phyloP scores from a whole-genome alignment of 2,113 vertebrate species.

The Actenoides lindsayi region DNA sequence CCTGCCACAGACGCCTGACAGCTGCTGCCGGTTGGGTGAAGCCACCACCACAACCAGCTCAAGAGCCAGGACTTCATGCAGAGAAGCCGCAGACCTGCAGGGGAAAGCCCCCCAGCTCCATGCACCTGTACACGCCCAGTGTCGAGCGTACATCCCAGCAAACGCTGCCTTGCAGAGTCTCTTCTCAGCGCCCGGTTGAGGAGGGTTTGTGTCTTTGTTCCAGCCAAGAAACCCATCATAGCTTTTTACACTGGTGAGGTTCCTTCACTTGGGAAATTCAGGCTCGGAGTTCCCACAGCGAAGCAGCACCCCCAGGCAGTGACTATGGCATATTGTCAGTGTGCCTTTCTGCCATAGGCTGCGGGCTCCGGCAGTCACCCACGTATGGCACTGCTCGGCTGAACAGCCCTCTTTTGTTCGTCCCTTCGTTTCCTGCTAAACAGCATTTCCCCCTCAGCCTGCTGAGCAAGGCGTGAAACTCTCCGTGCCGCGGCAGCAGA shows the following conservation, averaged over 20 bases:
- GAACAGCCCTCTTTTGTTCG: not conserved
- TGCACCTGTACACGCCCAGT: fast-evolving
- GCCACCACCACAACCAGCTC: not conserved
- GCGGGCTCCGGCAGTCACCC: not conserved
- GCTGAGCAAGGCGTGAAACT: not conserved
- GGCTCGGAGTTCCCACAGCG: not conserved
- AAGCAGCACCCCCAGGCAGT: not conserved
- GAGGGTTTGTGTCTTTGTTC: not conserved
- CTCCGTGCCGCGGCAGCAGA: not conserved
- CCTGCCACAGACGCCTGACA: not conserved
- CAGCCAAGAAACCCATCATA: not conserved
- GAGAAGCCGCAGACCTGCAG: not conserved
- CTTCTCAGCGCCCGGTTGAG: not conserved
- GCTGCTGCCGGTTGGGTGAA: not conserved
- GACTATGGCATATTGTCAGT: not conserved
- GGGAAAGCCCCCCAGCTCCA: not conserved
- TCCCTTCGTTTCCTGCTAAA: not conserved
- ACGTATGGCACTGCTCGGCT: not conserved
- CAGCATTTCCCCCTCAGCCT: not conserved
- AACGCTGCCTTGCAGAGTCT: not conserved
- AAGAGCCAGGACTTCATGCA: not conserved
- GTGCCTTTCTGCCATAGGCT: not conserved
- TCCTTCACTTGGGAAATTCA: not conserved
- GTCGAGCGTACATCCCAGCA: not conserved
- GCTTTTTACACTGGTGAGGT: not conserved